Percentiles rank a stretch among this genome's conserved stretches.
Evolutionary conservation across 2,888 invertebrate genomes (phyloP).

Genomic region (Liodrosophila aerea): DNA sequence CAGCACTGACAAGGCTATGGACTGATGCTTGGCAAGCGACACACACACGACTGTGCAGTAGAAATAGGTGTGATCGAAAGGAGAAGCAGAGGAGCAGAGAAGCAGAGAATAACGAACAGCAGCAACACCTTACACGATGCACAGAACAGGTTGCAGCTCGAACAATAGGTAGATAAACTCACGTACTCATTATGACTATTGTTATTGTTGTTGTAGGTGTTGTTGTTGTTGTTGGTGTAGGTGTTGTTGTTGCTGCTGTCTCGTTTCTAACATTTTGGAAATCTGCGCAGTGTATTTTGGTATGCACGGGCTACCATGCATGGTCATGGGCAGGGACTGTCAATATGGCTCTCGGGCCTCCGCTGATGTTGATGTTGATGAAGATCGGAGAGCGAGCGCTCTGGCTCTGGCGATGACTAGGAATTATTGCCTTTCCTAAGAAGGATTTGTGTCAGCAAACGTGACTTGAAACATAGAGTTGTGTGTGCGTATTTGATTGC

Average conservation of each 20-base stretch:
- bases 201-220: constrained; percentile 25
- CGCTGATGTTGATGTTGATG: constrained; percentile 38
- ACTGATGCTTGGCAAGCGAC: constrained; percentile 60
- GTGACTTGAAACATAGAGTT: constrained; percentile 71
- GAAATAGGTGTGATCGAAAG: constrained; percentile 68
- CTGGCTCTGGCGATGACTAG: constrained; percentile 60
- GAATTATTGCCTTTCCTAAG: constrained; percentile 75
- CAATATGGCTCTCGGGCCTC: constrained; percentile 33
- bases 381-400: constrained; percentile 49
- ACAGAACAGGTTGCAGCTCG: constrained; percentile 65
- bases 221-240: constrained; percentile 13
- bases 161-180: constrained; percentile 73
- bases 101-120: constrained; percentile 6
- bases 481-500: constrained; percentile 60
- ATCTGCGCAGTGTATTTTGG: constrained; percentile 74
- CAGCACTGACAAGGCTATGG: constrained; percentile 63
- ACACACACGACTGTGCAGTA: constrained; percentile 58
- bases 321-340: constrained; percentile 31
- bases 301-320: constrained; percentile 58
- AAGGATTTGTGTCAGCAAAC: constrained; percentile 78
- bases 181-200: constrained; percentile 60
- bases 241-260: background rate
- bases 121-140: constrained; percentile 69
- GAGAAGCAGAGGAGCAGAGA: constrained; percentile 41
- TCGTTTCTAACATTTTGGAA: constrained; percentile 65